Evolutionary conservation across 2,797 vertebrate species (phyloP).

Genomic region (Ctenosaura bakeri): DNA sequence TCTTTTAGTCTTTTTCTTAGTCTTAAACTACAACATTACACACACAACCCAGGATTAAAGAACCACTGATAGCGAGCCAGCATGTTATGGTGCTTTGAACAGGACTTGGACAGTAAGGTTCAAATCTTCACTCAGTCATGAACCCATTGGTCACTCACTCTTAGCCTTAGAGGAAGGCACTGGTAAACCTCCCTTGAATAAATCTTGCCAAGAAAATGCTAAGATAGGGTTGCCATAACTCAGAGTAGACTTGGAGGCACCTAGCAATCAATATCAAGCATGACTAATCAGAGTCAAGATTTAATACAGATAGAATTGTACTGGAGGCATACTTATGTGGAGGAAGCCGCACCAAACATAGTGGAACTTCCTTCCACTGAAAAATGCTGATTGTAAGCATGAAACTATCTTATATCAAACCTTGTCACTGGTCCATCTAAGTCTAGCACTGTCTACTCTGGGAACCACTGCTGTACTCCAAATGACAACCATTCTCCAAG

Average conservation of each 20-base stretch:
- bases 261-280: too few relatives aligned
- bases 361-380: background rate
- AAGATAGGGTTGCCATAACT: too few relatives aligned
- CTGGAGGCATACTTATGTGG: background rate
- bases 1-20: background rate
- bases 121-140: too few relatives aligned
- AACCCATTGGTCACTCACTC: too few relatives aligned
- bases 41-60: background rate
- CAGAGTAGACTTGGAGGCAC: too few relatives aligned
- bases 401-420: background rate
- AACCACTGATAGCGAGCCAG: too few relatives aligned
- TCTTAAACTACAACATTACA: background rate
- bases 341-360: background rate
- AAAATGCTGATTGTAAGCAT: too few relatives aligned
- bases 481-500: background rate
- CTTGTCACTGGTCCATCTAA: background rate
- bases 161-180: too few relatives aligned
- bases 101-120: too few relatives aligned
- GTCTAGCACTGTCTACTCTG: background rate
- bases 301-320: background rate
- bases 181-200: too few relatives aligned
- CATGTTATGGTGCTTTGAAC: too few relatives aligned
- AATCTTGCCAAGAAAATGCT: too few relatives aligned
- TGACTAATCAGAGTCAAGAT: background rate
- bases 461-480: background rate